Evolutionary conservation across 2,113 vertebrate genomes (phyloP).

Genomic region (Eptesicus fuscus): DNA sequence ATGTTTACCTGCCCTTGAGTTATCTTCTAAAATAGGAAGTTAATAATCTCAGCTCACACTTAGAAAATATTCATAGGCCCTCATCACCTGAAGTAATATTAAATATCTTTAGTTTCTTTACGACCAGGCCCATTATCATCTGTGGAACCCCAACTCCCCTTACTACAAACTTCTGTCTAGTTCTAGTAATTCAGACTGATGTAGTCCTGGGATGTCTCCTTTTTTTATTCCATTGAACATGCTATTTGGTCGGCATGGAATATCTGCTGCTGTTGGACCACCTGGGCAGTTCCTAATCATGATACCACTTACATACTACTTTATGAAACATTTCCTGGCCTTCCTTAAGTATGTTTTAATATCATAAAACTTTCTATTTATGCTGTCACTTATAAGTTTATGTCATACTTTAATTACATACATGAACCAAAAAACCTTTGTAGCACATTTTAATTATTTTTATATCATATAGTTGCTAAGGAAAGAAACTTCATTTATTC

Average conservation of each 20-base stretch:
- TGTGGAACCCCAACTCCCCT: background rate
- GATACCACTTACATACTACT: background rate
- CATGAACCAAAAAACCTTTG: background rate
- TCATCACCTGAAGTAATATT: background rate
- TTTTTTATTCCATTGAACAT: rapidly evolving
- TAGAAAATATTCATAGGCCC: background rate
- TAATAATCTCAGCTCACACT: background rate
- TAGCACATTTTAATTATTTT: background rate
- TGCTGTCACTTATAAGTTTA: background rate
- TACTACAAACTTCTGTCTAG: background rate
- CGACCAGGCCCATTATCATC: background rate
- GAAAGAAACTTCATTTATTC: background rate
- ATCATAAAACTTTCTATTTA: background rate
- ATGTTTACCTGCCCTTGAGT: background rate
- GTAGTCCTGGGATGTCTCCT: background rate
- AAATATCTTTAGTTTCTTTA: background rate
- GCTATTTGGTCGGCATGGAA: background rate
- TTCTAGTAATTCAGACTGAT: background rate
- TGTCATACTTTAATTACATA: background rate
- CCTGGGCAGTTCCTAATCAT: background rate
- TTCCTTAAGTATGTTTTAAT: background rate
- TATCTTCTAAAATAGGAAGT: background rate
- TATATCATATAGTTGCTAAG: background rate
- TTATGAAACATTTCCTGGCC: background rate
- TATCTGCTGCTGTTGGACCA: background rate